phyloP scores from a whole-genome alignment of 2,113 vertebrate genomes.

The Sula dactylatra region DNA sequence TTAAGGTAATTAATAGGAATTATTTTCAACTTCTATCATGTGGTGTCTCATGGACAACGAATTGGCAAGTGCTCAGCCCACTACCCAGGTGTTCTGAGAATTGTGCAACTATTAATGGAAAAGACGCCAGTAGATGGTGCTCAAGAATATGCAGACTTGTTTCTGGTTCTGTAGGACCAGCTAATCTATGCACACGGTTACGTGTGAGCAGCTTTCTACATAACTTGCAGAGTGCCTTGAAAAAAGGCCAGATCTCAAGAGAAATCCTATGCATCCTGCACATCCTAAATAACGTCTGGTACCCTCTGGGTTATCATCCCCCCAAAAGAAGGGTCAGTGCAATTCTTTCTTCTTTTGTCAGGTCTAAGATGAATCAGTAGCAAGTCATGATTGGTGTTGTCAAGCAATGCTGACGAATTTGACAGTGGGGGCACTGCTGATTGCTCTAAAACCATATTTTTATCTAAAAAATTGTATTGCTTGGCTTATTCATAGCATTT shows the following conservation, averaged over 20 bases:
- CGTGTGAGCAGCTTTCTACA: background rate
- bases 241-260: background rate
- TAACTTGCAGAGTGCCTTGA: background rate
- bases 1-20: background rate
- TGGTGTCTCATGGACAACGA: background rate
- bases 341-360: slow-evolving; percentile 27
- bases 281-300: background rate
- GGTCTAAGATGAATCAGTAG: slow-evolving; percentile 22
- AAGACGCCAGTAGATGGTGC: slow-evolving; percentile 26
- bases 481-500: background rate
- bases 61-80: background rate
- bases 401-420: background rate
- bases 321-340: background rate
- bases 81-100: background rate
- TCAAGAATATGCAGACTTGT: background rate
- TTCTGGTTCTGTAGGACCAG: background rate
- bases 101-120: background rate
- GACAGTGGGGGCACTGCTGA: slow-evolving; percentile 1
- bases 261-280: background rate
- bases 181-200: background rate
- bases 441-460: background rate
- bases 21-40: background rate
- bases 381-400: background rate
- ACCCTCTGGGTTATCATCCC: background rate
- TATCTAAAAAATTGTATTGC: background rate